Evolutionary conservation across 1,140 invertebrate species (phyloP), one percentile per base, ranked within the genome.

Genomic region (Diorhabda carinulata): DNA sequence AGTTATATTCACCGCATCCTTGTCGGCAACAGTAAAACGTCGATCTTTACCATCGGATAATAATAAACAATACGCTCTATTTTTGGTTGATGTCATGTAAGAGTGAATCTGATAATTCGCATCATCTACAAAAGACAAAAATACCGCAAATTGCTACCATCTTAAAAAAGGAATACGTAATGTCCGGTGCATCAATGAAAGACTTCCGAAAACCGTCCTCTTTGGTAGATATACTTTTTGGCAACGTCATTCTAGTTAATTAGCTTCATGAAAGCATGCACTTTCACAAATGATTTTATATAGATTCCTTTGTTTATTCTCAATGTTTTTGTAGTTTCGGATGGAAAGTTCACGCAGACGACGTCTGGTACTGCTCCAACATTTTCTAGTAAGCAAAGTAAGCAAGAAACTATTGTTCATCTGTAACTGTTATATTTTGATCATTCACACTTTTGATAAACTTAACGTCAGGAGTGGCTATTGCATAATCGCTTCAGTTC

Each of bases 121-220:
- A 40, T 40, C 40, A 8, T 40, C 57, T 40, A 5, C 9, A 59
- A 59, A n/a, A 59, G 9, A 5, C 10, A 59, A 59, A 59, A 10
- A 59, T 59, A 59, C 57, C 57, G 57, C 57, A 59, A 59, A 10
- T 59, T n/a, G 57, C 57, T 59, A 59, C 57, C 57, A 59, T 10
- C 57, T 59, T 59, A 5, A 59, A 59, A 8, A 59, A 59, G 5
- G 10, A 59, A 59, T 59, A 59, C 57, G 10, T 59, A 59, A 59
- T 59, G 57, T 59, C 9, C 57, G 10, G 8, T 6, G 45, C 45
- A 52, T 5, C 45, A 6, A 9, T 52, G 8, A 52, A 52, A 52
- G 8, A 52, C 45, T 52, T 52, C 8, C 45, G 45, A 6, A 9
- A 52, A 52, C 8, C 45, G 45, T 52, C 45, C 8, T 52, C 45